phyloP scores from a whole-genome alignment of 2,888 invertebrate genomes.

The Netelia fuscicornis region DNA sequence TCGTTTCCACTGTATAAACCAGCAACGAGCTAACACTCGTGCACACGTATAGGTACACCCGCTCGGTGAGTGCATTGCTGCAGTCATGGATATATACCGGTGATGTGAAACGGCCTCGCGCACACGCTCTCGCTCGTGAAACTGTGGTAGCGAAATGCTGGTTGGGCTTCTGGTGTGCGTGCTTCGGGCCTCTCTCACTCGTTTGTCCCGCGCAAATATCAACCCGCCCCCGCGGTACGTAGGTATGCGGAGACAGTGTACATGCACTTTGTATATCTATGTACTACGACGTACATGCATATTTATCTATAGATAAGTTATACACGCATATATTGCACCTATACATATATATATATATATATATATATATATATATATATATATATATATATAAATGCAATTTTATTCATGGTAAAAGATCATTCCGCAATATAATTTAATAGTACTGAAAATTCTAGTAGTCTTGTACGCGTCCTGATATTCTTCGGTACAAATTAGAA shows the following conservation, averaged over 20 bases:
- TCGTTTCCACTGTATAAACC: conserved; percentile 62
- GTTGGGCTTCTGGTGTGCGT: background rate
- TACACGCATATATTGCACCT: background rate
- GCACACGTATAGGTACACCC: background rate
- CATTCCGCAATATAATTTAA: no score
- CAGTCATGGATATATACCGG: conserved; percentile 20
- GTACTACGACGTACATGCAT: conserved; percentile 9
- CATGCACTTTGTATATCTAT: conserved; percentile 31
- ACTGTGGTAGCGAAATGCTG: conserved; percentile 61
- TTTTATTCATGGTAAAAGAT: background rate
- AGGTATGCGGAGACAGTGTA: conserved; percentile 51
- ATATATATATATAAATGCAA: background rate
- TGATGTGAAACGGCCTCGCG: conserved; percentile 56
- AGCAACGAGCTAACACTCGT: conserved; percentile 21
- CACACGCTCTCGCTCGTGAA: conserved; percentile 28
- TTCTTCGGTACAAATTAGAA: no score
- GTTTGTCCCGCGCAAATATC: conserved; percentile 69
- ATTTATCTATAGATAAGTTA: background rate
- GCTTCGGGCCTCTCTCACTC: conserved; percentile 46
- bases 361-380: no score
- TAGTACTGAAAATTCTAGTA: no score
- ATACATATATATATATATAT: background rate
- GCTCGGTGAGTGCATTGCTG: conserved; percentile 38
- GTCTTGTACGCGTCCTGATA: no score
- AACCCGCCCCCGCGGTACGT: conserved; percentile 64